Percentiles rank a stretch among this genome's conserved stretches.
phyloP scores from a whole-genome alignment of 1,140 invertebrate species.

The Mya arenaria region DNA sequence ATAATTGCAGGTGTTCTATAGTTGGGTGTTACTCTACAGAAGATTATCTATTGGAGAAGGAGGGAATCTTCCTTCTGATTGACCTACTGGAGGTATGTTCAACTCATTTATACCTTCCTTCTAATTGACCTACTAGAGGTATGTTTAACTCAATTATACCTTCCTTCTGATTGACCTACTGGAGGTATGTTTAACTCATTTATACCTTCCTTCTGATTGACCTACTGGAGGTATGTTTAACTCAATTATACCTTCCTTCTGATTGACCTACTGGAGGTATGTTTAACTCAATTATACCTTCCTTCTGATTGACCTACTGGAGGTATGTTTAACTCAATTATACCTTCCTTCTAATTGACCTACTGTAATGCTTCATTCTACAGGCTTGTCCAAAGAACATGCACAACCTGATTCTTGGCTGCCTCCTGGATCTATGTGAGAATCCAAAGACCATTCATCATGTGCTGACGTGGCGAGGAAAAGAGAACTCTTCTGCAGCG shows the following conservation, averaged over 20 bases:
- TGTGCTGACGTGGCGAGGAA: slow-evolving; percentile 78
- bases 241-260: slow-evolving; percentile 79
- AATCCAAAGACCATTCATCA: slow-evolving; percentile 80
- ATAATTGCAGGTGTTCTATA: slow-evolving; percentile 79
- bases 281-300: too few relatives aligned
- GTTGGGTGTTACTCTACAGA: slow-evolving; percentile 80
- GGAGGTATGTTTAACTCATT: slow-evolving; percentile 78
- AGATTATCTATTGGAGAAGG: slow-evolving; percentile 80
- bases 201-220: slow-evolving; percentile 80
- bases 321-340: too few relatives aligned
- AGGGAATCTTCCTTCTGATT: slow-evolving; percentile 79
- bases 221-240: slow-evolving; percentile 78
- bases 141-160: too few relatives aligned
- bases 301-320: slow-evolving; percentile 79
- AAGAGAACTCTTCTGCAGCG: slow-evolving; percentile 73
- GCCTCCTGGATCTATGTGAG: slow-evolving; percentile 80
- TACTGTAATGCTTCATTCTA: slow-evolving; percentile 77
- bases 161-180: slow-evolving; percentile 80
- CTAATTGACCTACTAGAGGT: slow-evolving; percentile 81
- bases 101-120: slow-evolving; percentile 68
- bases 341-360: slow-evolving; percentile 79
- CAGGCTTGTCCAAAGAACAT: slow-evolving; percentile 79
- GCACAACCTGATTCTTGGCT: slow-evolving; percentile 80
- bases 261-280: slow-evolving; percentile 80
- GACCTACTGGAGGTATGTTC: slow-evolving; percentile 79